phyloP scores from a whole-genome alignment of 2,888 invertebrate species.

The Apamea anceps region DNA sequence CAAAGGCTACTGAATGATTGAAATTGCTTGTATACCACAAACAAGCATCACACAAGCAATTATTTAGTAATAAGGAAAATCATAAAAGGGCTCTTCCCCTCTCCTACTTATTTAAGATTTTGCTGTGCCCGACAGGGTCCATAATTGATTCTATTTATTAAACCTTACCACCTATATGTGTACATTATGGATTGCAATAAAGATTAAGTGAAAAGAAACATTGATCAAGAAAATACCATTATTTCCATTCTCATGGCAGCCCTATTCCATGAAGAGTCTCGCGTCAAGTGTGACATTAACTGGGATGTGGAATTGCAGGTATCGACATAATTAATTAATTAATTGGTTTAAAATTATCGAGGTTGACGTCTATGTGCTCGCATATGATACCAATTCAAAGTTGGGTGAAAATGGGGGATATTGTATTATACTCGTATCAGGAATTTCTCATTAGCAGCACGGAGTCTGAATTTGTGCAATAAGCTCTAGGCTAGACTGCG shows the following conservation, averaged over 20 bases:
- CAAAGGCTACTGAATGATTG: background rate
- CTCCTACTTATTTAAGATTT: background rate
- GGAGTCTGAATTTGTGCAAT: background rate
- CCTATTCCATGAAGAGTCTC: slow-evolving; percentile 41
- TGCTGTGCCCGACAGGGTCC: background rate
- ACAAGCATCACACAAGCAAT: background rate
- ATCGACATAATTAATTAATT: slow-evolving; percentile 62
- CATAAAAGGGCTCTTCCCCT: background rate
- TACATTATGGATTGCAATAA: background rate
- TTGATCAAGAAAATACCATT: slow-evolving; percentile 23
- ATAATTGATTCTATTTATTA: background rate
- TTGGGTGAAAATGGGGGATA: background rate
- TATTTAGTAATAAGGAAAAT: background rate
- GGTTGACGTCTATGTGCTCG: slow-evolving; percentile 6
- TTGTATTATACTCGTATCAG: background rate
- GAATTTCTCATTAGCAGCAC: background rate
- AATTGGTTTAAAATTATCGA: slow-evolving; percentile 55
- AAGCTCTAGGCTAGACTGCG: too few species aligned
- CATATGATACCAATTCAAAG: slow-evolving; percentile 6
- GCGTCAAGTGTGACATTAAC: slow-evolving; percentile 58
- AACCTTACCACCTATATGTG: background rate
- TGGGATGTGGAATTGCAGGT: slow-evolving; percentile 56
- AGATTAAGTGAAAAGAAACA: background rate
- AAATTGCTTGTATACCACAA: background rate
- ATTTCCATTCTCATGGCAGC: slow-evolving; percentile 49